A percentile compares a stretch with the other conserved stretches of the same genome.
phyloP scores from a whole-genome alignment of 1,140 invertebrate species.

The Halyomorpha halys region DNA sequence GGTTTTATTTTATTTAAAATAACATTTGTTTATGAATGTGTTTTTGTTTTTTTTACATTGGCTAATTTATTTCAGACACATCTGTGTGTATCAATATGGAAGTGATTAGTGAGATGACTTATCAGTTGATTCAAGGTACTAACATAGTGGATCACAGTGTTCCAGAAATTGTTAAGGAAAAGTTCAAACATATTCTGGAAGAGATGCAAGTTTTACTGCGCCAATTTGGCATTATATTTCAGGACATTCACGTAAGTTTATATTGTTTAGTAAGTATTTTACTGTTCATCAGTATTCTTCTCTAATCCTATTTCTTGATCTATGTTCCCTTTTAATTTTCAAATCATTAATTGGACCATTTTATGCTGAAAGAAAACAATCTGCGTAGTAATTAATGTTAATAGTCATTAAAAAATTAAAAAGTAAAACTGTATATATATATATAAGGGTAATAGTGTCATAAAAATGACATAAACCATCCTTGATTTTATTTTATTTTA shows the following conservation, averaged over 20 bases:
- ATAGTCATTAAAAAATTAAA: too few relatives aligned
- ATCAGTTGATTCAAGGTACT: conserved; percentile 17
- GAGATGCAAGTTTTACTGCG: conserved; percentile 14
- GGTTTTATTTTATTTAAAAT: too few relatives aligned
- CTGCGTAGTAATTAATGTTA: too few relatives aligned
- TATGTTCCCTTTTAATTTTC: background rate
- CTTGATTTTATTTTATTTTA: too few relatives aligned
- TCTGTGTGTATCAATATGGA: conserved; percentile 1
- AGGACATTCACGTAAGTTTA: conserved; percentile 16
- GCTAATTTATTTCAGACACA: conserved; percentile 11
- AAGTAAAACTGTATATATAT: too few relatives aligned
- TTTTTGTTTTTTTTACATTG: background rate
- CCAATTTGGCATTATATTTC: conserved; percentile 2
- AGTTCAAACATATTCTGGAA: conserved; percentile 20
- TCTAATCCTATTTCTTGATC: background rate
- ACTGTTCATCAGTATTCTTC: background rate
- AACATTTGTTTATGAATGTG: background rate
- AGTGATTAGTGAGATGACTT: conserved; percentile 17
- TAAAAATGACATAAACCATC: too few relatives aligned
- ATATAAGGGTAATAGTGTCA: too few relatives aligned
- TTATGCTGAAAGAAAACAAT: too few relatives aligned
- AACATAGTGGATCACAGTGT: conserved; percentile 24
- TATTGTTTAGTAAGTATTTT: background rate
- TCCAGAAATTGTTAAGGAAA: conserved; percentile 22
- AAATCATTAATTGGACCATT: too few relatives aligned